Conservation (phyloP, 2,113 vertebrate genomes). For the Ceuthmochares aereus region DNA sequence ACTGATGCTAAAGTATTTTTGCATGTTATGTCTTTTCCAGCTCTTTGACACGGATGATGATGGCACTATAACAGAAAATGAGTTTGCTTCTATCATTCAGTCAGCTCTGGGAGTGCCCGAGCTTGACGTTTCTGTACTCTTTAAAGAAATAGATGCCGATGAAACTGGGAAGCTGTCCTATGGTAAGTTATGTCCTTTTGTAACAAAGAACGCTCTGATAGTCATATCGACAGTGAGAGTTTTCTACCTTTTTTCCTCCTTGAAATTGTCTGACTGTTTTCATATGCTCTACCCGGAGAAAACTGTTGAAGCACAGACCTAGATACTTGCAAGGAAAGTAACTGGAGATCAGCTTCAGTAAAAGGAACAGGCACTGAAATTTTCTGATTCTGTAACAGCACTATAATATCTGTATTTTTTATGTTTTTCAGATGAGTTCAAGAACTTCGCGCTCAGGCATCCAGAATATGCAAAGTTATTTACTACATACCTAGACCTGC, state of each 20-base stretch:
- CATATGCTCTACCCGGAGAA: background rate
- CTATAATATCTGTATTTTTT: background rate
- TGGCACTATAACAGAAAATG: constrained; percentile 85
- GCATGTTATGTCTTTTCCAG: constrained; percentile 59
- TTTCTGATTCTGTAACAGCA: background rate
- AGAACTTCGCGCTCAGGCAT: constrained; percentile 86
- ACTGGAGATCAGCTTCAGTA: background rate
- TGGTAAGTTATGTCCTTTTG: constrained; percentile 73
- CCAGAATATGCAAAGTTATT: constrained; percentile 95
- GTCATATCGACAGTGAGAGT: background rate
- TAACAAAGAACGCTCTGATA: background rate
- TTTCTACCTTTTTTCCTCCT: background rate
- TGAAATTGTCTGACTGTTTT: background rate
- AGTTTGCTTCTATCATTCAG: constrained; percentile 88
- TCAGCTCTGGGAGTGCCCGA: constrained; percentile 89
- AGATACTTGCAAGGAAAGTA: background rate
- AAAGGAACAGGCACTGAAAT: background rate
- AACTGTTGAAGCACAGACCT: background rate
- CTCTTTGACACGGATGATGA: constrained; percentile 94
- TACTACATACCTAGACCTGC: constrained; percentile 94
- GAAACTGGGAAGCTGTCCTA: constrained; percentile 86
- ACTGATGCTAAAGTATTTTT: background rate
- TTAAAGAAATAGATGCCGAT: constrained; percentile 90
- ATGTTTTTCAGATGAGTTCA: constrained; percentile 86
- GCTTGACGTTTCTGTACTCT: constrained; percentile 88